Conservation (phyloP, 2,888 invertebrate genomes). For the Pandemis heparana region DNA sequence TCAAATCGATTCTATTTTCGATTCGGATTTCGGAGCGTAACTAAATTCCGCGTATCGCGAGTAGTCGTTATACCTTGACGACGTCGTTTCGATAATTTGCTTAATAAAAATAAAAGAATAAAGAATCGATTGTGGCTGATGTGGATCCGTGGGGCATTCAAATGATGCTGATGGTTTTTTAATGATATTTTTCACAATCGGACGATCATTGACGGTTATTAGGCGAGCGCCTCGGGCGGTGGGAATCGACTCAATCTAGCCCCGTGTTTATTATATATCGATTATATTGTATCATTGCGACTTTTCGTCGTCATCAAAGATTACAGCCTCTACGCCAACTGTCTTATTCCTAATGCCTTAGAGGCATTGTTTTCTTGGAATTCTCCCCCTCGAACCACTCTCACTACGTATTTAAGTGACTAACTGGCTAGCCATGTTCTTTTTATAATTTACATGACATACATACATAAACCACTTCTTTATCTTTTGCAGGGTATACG, state of each 20-base stretch:
- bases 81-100: slow-evolving; percentile 75
- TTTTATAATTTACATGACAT: no score
- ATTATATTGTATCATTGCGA: slow-evolving; percentile 29
- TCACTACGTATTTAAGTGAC: background rate
- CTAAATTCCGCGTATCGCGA: slow-evolving; percentile 55
- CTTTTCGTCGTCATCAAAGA: slow-evolving; percentile 15
- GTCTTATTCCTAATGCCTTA: background rate
- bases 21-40: slow-evolving; percentile 55
- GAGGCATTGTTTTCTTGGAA: background rate
- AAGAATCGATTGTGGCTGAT: slow-evolving; percentile 83
- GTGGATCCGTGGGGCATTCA: slow-evolving; percentile 66
- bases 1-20: slow-evolving; percentile 48
- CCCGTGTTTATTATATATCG: slow-evolving; percentile 40
- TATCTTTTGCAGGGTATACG: no score
- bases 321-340: background rate
- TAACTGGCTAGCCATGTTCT: no score
- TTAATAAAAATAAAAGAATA: slow-evolving; percentile 68
- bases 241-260: slow-evolving; percentile 44
- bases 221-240: slow-evolving; percentile 73
- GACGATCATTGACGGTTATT: slow-evolving; percentile 84
- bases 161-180: slow-evolving; percentile 86
- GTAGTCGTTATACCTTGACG: slow-evolving; percentile 54
- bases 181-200: slow-evolving; percentile 87
- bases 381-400: background rate
- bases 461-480: no score